Base-by-base conservation (phyloP, 2,888 invertebrate genomes). In the Odontomyia ornata region DNA sequence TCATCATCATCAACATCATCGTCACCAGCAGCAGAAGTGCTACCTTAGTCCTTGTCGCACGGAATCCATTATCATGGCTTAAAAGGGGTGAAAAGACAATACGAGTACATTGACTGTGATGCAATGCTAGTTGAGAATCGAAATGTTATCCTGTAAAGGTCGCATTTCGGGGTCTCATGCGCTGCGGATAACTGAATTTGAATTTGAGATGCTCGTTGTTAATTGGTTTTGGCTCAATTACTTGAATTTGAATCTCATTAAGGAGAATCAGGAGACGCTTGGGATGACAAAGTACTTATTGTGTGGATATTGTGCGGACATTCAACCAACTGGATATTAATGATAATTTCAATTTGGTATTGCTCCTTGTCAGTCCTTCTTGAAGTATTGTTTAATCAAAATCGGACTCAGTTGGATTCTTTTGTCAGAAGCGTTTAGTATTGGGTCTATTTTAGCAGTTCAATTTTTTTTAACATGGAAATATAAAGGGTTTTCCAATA, bases 171-270 rank as follows among this genome's bases (percentile, higher is more conserved):
- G 28, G 13, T 18, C 7, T 18, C 11, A 28, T 28, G 1, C 9
- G 47, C n/a, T 56, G 56, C 18, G 56, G 28, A n/a, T 30, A 21
- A 72, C 52, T 30, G 18, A 72, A 30, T 72, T 72, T 72, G 72
- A 52, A 72, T 52, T 72, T 46, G 25, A 69, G 21, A 28, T 72
- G 72, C 28, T 72, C 72, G 28, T 72, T 72, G 72, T 72, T 72
- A 72, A 72, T 72, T 72, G 56, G 72, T 72, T 52, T 72, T 72
- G 69, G 28, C 72, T 72, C 52, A 72, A 72, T 72, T 56, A 72
- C 56, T 72, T n/a, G 30, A 72, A 72, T 28, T 72, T 27, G 23
- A 56, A 72, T 56, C 30, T 69, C 47, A 21, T 67, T 67, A 36
- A 36, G 13, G 18, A 4, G 65, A 23, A 65, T 15, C n/a, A n/a